Evolutionary conservation across 2,113 vertebrate genomes (phyloP).

Genomic region (Nesogale talazaci): DNA sequence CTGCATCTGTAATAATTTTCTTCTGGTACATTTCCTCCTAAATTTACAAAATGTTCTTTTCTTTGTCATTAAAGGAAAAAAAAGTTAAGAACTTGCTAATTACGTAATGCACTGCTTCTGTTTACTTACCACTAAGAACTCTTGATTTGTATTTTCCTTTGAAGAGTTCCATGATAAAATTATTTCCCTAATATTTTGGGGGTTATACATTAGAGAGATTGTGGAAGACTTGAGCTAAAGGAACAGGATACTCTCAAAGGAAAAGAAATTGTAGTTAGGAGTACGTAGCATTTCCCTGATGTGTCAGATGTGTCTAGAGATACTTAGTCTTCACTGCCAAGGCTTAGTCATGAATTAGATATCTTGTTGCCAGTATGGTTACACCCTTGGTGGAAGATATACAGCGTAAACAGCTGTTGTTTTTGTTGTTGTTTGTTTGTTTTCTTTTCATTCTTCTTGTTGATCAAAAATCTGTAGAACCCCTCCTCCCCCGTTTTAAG

Average conservation of each 20-base stretch:
- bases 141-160: constrained; percentile 37
- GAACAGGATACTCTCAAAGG: constrained; percentile 36
- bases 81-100: not conserved
- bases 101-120: not conserved
- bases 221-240: constrained; percentile 26
- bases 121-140: constrained; percentile 18
- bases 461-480: constrained; percentile 34
- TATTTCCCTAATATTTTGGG: constrained; percentile 45
- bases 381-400: constrained; percentile 54
- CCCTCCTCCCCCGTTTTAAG: constrained; percentile 36
- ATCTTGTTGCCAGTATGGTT: constrained; percentile 62
- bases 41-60: not conserved
- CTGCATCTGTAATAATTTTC: too few relatives aligned
- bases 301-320: constrained; percentile 46
- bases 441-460: not conserved
- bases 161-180: constrained; percentile 18
- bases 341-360: constrained; percentile 36
- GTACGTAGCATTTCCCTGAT: not conserved
- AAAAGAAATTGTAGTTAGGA: constrained; percentile 41
- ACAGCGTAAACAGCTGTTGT: constrained; percentile 42
- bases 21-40: not conserved
- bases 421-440: not conserved
- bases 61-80: constrained; percentile 55
- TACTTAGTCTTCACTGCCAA: constrained; percentile 55
- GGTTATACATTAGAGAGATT: not conserved